These are phyloP conservation scores for zebrafish (Danio rerio) DNA, from an alignment of 2,113 vertebrate genomes.

Conservation along the genomic window GRCz12tu NC_133178.1:32528001-32528500, in stretches of 20 bases:
- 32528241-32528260: too few relatives aligned
- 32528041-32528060: too few relatives aligned
- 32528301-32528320: too few relatives aligned
- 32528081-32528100: background rate
- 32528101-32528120: background rate
- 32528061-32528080: too few relatives aligned
- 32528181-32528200: too few relatives aligned
- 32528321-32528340: too few relatives aligned
- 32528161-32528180: background rate
- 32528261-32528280: too few relatives aligned
- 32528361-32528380: background rate
- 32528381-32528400: background rate
- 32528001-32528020: too few relatives aligned
- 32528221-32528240: too few relatives aligned
- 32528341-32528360: background rate
- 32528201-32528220: too few relatives aligned
- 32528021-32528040: too few relatives aligned
- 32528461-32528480: constrained; percentile 19
- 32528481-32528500: constrained; percentile 30
- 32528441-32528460: constrained; percentile 25
- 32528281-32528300: too few relatives aligned
- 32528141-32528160: background rate
- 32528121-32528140: background rate
- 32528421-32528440: background rate
- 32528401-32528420: constrained; percentile 20